Percentiles rank a stretch among this genome's conserved stretches.
Conservation (phyloP, 1,140 invertebrate species). For the Aphis craccivora region DNA sequence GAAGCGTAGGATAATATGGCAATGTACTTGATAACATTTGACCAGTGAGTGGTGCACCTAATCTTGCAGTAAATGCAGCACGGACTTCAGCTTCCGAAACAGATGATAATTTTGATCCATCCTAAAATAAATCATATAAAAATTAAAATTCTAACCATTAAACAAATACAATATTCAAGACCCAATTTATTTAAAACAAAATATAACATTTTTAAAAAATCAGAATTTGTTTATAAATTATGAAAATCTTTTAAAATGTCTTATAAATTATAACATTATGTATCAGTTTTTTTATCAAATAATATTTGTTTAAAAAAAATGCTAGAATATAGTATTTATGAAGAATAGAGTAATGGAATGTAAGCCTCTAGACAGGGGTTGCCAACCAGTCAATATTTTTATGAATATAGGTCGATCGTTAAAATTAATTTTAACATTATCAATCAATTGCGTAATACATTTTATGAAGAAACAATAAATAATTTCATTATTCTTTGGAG, state of each 20-base stretch:
- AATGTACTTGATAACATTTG: conserved; percentile 77
- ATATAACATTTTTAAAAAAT: neutral
- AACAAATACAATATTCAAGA: neutral
- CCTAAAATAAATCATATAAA: conserved; percentile 30
- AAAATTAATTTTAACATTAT: too few relatives aligned
- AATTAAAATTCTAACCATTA: neutral
- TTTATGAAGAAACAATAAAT: too few relatives aligned
- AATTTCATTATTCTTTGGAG: too few relatives aligned
- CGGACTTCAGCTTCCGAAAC: conserved; percentile 82
- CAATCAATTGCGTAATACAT: too few relatives aligned
- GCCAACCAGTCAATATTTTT: too few relatives aligned
- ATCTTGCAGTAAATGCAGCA: conserved; percentile 74
- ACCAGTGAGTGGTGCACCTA: conserved; percentile 76
- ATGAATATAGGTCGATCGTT: too few relatives aligned
- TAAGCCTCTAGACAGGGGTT: too few relatives aligned
- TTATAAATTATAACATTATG: neutral
- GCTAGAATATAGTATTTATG: too few relatives aligned
- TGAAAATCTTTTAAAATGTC: neutral
- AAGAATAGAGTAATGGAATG: too few relatives aligned
- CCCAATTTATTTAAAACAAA: too few relatives aligned
- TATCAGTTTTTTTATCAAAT: too few relatives aligned
- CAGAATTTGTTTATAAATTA: neutral
- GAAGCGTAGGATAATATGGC: conserved; percentile 78
- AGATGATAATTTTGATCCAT: conserved; percentile 64
- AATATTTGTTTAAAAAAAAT: too few relatives aligned